Base-by-base conservation (phyloP, 2,888 invertebrate genomes). In the Empis stercorea region DNA sequence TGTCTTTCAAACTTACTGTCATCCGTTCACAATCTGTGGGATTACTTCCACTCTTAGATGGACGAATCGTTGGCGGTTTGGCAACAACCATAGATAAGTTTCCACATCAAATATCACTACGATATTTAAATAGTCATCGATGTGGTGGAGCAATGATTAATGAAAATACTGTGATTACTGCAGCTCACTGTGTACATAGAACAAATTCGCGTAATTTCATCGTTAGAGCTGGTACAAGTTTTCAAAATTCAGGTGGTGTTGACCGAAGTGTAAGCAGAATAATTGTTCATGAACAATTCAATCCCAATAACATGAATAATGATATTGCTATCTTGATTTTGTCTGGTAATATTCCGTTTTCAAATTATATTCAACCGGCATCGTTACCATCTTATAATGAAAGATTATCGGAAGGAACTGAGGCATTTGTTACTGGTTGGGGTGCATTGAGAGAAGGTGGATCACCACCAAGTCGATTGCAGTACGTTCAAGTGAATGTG, bases 41-140 rank as follows among this genome's bases (percentile, higher is more conserved):
- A 4, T 20, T 20, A 20, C 3, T 5, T 20, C 20, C 20, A 20
- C 20, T 20, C 20, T 20, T 20, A 1, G 55, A 57, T n/a, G 67
- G 66, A 1, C 60, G 66, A 47, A 73, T 74, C 47, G 71, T 73
- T 3, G 71, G 71, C 17, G 74, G 74, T 10, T 57, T 57, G 15
- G 51, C 55, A 15, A 65, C 63, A 13, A 55, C 60, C 6, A 73
- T 74, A 46, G 57, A 61, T 17, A 55, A 56, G 2, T 64, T 64
- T 53, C 73, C 73, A 6, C 70, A 69, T 50, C 73, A 73, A 61
- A 66, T 71, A 2, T 71, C 73, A 1, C 49, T 74, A 13, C 64
- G 65, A 49, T 60, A 54, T 34, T 51, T 54, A 6, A 37, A 37
- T 37, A 49, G 44, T n/a, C 72, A 71, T 50, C 64, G 64, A 50